Evolutionary conservation across 2,888 invertebrate genomes (phyloP).

Genomic region (Papilio protenor): DNA sequence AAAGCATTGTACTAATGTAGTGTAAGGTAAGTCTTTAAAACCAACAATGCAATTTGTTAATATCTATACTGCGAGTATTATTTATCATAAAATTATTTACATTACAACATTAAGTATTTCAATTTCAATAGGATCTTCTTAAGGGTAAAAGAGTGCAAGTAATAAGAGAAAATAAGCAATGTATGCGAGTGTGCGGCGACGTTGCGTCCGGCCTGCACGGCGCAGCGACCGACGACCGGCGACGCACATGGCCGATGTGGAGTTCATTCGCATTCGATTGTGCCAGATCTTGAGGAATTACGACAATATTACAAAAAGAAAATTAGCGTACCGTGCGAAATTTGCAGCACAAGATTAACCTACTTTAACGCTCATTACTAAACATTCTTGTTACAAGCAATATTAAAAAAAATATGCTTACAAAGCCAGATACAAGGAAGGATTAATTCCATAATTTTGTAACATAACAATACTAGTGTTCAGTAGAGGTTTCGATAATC

Average conservation of each 20-base stretch:
- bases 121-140: neutral
- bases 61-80: neutral
- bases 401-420: neutral
- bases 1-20: neutral
- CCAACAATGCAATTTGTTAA: neutral
- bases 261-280: slow-evolving; percentile 44
- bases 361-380: neutral
- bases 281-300: slow-evolving; percentile 34
- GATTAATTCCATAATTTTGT: neutral
- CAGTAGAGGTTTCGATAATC: too few relatives aligned
- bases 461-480: too few relatives aligned
- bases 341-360: slow-evolving; percentile 11
- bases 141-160: neutral
- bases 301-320: slow-evolving; percentile 17
- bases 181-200: neutral
- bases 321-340: neutral
- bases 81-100: neutral
- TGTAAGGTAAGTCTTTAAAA: neutral
- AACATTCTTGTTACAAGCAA: neutral
- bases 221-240: neutral
- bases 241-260: slow-evolving; percentile 34
- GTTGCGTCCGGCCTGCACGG: slow-evolving; percentile 30
- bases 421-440: neutral
- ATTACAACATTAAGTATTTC: neutral
- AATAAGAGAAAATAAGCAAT: slow-evolving; percentile 14